Percentiles rank a stretch among this genome's conserved stretches.
Evolutionary conservation across 2,797 vertebrate species (phyloP).

Genomic region (Siniperca undulata): DNA sequence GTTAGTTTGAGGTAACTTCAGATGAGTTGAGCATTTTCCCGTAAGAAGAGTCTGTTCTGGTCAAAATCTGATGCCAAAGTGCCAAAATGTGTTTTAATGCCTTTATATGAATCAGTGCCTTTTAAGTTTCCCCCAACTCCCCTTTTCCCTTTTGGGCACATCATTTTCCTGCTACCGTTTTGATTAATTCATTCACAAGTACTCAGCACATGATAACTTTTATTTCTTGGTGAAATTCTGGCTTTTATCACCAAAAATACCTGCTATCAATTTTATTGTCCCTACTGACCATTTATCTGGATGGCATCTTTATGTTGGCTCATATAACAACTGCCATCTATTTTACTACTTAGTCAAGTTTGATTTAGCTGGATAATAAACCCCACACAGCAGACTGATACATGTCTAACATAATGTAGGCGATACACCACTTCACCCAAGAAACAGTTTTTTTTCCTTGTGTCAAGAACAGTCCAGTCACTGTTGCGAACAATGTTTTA

Average conservation of each 20-base stretch:
- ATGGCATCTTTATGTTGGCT: constrained; percentile 58
- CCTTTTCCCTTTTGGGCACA: background rate
- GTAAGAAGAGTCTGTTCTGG: background rate
- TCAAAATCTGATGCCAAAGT: background rate
- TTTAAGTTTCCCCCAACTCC: background rate
- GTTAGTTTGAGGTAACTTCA: too few relatives aligned
- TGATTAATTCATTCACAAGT: background rate
- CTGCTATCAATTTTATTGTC: constrained; percentile 20
- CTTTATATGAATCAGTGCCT: background rate
- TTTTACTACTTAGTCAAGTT: constrained; percentile 45
- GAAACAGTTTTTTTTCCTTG: background rate
- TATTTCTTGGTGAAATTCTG: constrained; percentile 15
- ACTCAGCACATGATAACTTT: constrained; percentile 6
- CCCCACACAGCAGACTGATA: background rate
- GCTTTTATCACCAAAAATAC: constrained; percentile 31
- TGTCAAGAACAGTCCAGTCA: constrained; percentile 3
- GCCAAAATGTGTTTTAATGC: background rate
- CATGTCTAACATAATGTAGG: background rate
- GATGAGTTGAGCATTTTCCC: background rate
- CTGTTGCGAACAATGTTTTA: background rate
- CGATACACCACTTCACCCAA: background rate
- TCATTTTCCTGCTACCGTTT: background rate
- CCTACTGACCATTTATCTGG: constrained; percentile 40
- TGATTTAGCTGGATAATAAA: constrained; percentile 65
- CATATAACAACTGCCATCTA: constrained; percentile 46